A percentile compares a stretch with the other conserved stretches of the same genome.
These are phyloP conservation scores for Drosophila prosaltans DNA, from an alignment of 1,140 invertebrate genomes.

Conservation along the genomic window DNA sequence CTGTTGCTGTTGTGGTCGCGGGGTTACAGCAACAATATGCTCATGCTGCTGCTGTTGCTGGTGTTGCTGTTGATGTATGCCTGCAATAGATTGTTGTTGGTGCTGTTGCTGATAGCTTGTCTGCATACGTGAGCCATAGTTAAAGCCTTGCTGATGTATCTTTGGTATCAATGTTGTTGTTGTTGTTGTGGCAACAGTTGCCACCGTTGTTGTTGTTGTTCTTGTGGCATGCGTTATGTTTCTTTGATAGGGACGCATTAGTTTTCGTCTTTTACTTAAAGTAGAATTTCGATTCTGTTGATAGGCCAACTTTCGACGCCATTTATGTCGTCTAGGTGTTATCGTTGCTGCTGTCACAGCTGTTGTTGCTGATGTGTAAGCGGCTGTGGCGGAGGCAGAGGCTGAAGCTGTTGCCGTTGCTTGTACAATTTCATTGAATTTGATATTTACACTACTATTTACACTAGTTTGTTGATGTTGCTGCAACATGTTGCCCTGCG, in stretches of 20 bases:
- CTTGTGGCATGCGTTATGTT: constrained; percentile 73
- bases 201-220: constrained; percentile 57
- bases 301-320: constrained; percentile 62
- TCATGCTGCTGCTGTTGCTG: constrained; percentile 59
- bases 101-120: constrained; percentile 57
- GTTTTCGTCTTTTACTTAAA: constrained; percentile 55
- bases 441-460: constrained; percentile 82
- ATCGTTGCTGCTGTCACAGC: constrained; percentile 44
- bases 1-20: constrained; percentile 49
- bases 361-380: constrained; percentile 20
- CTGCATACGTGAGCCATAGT: constrained; percentile 46
- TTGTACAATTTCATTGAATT: constrained; percentile 80
- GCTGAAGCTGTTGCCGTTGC: constrained; percentile 55
- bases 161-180: constrained; percentile 65
- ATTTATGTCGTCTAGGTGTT: constrained; percentile 56
- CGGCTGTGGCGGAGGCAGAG: constrained; percentile 30
- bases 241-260: constrained; percentile 56
- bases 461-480: constrained; percentile 71
- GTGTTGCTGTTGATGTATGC: constrained; percentile 44
- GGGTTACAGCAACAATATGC: constrained; percentile 62
- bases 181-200: constrained; percentile 51
- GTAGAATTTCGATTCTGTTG: constrained; percentile 40
- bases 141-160: constrained; percentile 63
- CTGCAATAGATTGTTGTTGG: constrained; percentile 48
- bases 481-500: constrained; percentile 71